Percentiles rank a stretch among this genome's conserved stretches.
These are phyloP conservation scores for Synergus laeviventris DNA, from an alignment of 2,888 invertebrate genomes.

Conservation along the genomic window DNA sequence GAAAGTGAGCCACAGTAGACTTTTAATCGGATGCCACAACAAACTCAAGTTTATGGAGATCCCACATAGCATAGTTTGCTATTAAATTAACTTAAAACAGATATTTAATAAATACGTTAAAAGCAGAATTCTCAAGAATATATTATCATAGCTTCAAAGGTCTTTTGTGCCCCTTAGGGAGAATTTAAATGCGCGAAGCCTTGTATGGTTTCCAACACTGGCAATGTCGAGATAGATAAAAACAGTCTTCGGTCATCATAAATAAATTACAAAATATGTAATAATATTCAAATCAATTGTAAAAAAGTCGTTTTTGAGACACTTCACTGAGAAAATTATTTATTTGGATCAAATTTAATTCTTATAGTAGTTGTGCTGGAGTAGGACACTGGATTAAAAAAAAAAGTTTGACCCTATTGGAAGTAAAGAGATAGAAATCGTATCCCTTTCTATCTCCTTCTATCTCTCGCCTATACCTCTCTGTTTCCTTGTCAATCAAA, in stretches of 20 bases:
- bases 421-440: too few relatives aligned
- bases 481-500: too few relatives aligned
- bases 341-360: too few relatives aligned
- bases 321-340: too few relatives aligned
- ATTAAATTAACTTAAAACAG: constrained; percentile 28
- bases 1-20: constrained; percentile 3
- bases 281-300: too few relatives aligned
- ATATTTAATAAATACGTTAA: constrained; percentile 31
- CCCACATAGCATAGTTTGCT: constrained; percentile 34
- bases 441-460: too few relatives aligned
- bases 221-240: neutral
- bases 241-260: neutral
- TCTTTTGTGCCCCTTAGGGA: constrained; percentile 8
- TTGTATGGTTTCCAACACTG: constrained; percentile 2
- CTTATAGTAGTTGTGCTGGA: too few relatives aligned
- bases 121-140: constrained; percentile 23
- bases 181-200: constrained; percentile 17
- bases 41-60: constrained; percentile 6
- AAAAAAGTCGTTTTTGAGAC: too few relatives aligned
- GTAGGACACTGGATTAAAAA: too few relatives aligned
- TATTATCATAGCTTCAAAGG: constrained; percentile 6
- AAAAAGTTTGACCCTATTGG: too few relatives aligned
- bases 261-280: neutral
- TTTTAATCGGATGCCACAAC: constrained; percentile 4
- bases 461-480: too few relatives aligned